These are phyloP conservation scores for Cervus canadensis DNA, from an alignment of 2,113 vertebrate species.

Conservation along the genomic window DNA sequence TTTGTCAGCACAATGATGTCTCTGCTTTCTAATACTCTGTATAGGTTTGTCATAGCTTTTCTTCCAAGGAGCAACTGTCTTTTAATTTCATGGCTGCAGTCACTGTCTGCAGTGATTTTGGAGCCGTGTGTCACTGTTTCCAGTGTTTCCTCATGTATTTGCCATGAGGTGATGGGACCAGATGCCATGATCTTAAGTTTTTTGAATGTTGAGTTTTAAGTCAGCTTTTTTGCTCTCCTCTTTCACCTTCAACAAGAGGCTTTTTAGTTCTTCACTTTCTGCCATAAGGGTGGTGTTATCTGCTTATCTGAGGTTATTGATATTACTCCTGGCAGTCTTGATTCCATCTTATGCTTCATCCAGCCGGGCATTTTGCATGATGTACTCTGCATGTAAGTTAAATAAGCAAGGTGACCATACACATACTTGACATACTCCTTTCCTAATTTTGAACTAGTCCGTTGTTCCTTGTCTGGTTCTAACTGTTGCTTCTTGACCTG, in stretches of 20 bases:
- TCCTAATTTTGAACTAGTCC: neutral
- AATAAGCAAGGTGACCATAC: neutral
- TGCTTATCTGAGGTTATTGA: neutral
- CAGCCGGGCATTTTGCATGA: neutral
- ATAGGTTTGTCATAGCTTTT: neutral
- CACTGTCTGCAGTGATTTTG: neutral
- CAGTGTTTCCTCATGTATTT: neutral
- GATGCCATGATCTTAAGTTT: neutral
- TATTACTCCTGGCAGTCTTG: neutral
- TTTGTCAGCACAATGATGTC: neutral
- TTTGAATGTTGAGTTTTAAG: neutral
- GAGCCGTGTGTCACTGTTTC: neutral
- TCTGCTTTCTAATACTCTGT: neutral
- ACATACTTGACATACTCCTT: neutral
- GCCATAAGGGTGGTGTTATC: neutral
- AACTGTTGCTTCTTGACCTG: neutral
- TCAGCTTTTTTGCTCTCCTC: neutral
- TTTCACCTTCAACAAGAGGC: neutral
- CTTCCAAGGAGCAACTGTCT: neutral
- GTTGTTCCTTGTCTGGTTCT: neutral
- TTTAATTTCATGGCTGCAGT: neutral
- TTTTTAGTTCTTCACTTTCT: neutral
- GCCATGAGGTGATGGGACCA: neutral
- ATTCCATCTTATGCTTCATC: neutral
- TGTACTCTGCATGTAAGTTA: neutral